Conservation (phyloP, 2,888 invertebrate genomes). For the Prenolepis imparis region DNA sequence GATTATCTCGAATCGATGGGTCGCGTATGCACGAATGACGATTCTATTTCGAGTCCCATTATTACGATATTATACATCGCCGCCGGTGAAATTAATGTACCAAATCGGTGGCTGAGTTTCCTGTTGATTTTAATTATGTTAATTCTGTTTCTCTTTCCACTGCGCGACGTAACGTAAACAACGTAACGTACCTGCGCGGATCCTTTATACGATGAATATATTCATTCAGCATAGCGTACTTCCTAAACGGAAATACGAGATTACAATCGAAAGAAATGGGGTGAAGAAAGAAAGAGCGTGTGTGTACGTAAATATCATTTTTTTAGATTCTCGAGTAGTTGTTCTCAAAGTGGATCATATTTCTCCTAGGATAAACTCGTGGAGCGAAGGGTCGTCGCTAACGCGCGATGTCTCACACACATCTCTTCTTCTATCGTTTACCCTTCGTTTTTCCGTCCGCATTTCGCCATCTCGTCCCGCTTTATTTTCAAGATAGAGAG, state of each 20-base stretch:
- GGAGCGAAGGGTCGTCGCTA: neutral
- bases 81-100: conserved; percentile 39
- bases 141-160: conserved; percentile 34
- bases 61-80: conserved; percentile 36
- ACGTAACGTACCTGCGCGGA: conserved; percentile 8
- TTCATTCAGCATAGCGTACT: neutral
- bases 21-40: conserved; percentile 34
- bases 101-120: conserved; percentile 42
- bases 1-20: conserved; percentile 24
- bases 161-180: conserved; percentile 35
- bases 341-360: neutral
- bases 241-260: conserved; percentile 16
- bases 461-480: conserved; percentile 37
- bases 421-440: conserved; percentile 29
- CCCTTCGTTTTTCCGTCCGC: conserved; percentile 11
- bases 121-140: conserved; percentile 55
- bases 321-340: neutral
- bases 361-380: conserved; percentile 37
- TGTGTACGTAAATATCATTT: neutral
- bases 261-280: neutral
- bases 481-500: conserved; percentile 46
- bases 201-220: conserved; percentile 12
- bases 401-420: conserved; percentile 3
- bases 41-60: conserved; percentile 39
- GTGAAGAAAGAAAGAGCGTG: neutral